These are phyloP conservation scores for Blastobasis adustella DNA, from an alignment of 2,888 invertebrate species.

Conservation along the genomic window DNA sequence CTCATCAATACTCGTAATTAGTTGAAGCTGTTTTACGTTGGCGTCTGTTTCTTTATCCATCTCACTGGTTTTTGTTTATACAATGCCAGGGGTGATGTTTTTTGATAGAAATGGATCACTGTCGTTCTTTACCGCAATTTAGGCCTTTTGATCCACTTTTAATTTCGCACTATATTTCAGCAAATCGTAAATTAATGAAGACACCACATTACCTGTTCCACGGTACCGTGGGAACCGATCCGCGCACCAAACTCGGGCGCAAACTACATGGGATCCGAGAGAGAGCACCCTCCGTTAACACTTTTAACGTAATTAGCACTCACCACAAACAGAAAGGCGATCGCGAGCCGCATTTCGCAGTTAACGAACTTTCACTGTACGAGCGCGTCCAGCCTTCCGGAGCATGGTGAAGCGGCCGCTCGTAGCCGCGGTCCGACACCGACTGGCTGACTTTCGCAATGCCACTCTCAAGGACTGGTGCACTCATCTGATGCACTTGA, in stretches of 20 bases:
- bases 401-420: conserved; percentile 52
- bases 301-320: conserved; percentile 62
- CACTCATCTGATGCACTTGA: conserved; percentile 39
- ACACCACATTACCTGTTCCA: no score
- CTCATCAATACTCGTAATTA: no score
- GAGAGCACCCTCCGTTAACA: conserved; percentile 48
- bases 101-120: no score
- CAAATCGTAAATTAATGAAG: no score
- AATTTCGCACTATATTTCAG: no score
- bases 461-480: conserved; percentile 54
- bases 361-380: conserved; percentile 69
- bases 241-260: conserved; percentile 1
- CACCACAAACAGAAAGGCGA: conserved; percentile 72
- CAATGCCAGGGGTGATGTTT: no score
- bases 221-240: no score
- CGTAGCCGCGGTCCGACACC: conserved; percentile 45
- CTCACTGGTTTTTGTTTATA: no score
- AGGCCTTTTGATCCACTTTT: no score
- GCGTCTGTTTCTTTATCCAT: no score
- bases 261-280: conserved; percentile 27
- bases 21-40: no score
- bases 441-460: conserved; percentile 41
- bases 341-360: conserved; percentile 64
- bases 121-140: no score
- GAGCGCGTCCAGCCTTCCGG: conserved; percentile 27